A percentile compares a stretch with the other conserved stretches of the same genome.
Conservation (phyloP, 2,888 invertebrate species). For the Orthonychiurus folsomi region DNA sequence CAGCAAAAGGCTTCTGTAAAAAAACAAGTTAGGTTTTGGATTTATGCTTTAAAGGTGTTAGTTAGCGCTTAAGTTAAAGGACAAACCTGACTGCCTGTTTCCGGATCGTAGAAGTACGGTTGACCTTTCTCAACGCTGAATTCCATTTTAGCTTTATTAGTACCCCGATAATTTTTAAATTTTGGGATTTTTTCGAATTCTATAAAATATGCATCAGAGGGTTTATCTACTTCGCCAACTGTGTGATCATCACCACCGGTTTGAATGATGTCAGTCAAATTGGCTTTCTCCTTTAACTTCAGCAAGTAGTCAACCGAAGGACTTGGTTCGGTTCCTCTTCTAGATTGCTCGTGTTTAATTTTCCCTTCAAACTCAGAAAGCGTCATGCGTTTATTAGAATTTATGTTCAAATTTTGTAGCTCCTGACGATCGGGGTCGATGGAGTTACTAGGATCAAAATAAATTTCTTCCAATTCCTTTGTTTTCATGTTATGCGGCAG, state of each 20-base stretch:
- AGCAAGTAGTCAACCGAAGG: constrained; percentile 22
- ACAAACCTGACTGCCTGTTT: constrained; percentile 28
- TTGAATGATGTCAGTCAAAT: background rate
- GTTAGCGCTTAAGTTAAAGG: background rate
- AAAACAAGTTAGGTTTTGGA: constrained; percentile 11
- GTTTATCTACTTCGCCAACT: background rate
- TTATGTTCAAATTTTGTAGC: constrained; percentile 18
- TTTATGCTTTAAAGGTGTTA: constrained; percentile 11
- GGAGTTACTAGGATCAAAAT: background rate
- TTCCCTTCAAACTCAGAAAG: constrained; percentile 26
- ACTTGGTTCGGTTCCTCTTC: background rate
- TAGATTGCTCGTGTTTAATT: constrained; percentile 12
- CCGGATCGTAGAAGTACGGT: constrained; percentile 19
- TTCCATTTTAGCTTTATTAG: background rate
- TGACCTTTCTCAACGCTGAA: constrained; percentile 19
- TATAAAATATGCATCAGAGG: constrained; percentile 6
- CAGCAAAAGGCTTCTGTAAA: constrained; percentile 19
- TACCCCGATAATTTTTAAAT: constrained; percentile 13
- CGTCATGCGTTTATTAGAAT: constrained; percentile 17
- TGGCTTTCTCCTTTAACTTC: constrained; percentile 12
- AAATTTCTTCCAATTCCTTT: no score
- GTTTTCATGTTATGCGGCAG: no score
- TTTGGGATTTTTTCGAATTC: constrained; percentile 15
- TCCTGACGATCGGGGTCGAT: constrained; percentile 12
- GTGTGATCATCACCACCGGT: background rate